Conservation (phyloP, 2,113 vertebrate genomes). For the Dicrurus megarhynchus region DNA sequence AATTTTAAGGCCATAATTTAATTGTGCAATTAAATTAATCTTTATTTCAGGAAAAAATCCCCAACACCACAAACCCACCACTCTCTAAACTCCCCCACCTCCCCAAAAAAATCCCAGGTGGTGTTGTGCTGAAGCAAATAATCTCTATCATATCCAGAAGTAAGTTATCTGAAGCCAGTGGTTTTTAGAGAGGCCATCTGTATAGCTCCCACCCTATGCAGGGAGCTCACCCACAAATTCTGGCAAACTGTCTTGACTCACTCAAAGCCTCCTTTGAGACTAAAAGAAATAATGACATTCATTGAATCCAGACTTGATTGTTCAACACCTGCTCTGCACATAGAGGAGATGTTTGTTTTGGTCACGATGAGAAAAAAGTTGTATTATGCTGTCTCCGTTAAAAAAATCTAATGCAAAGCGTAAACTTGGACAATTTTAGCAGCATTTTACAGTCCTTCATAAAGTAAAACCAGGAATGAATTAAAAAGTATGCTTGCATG, state of each 20-base stretch:
- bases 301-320: background rate
- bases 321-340: constrained; percentile 5
- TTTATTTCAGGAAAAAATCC: background rate
- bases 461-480: constrained; percentile 28
- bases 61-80: background rate
- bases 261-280: background rate
- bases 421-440: constrained; percentile 66
- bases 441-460: constrained; percentile 72
- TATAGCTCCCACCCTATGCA: background rate
- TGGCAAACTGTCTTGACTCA: background rate
- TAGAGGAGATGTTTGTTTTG: background rate
- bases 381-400: background rate
- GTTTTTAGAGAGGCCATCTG: background rate
- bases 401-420: background rate
- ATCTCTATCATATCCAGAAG: constrained; percentile 38
- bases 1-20: constrained; percentile 41
- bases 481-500: constrained; percentile 45
- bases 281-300: background rate
- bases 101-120: accelerated
- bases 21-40: background rate
- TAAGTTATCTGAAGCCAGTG: background rate
- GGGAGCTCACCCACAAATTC: background rate
- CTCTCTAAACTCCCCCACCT: background rate
- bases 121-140: background rate
- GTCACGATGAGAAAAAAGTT: background rate